Base-by-base conservation (phyloP, 2,797 vertebrate species). In the Salarias fasciatus region DNA sequence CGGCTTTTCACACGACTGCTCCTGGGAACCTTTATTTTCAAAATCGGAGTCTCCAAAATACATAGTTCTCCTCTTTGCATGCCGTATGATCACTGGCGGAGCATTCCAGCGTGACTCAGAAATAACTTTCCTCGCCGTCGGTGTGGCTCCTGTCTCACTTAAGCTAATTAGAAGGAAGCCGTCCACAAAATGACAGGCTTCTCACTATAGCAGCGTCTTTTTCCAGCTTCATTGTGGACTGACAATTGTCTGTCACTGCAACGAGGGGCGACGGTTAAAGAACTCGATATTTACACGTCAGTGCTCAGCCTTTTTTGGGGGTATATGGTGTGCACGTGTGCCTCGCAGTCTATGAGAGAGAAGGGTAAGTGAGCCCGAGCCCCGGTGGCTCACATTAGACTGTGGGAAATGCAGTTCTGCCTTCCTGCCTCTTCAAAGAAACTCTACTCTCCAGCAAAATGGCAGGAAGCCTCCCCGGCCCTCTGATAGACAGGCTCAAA, bases 341-440 rank as follows among this genome's bases (percentile, higher is more conserved):
- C 80, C 51, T 53, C 56, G 73, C 43, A 47, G 61, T 18, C 61
- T 24, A 13, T 63, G 59, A 14, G 63, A 38, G 52, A 57, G 11
- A 2, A 43, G 42, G 38, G 57, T 45, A 52, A 47, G 80, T 62
- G 53, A 53, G 65, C 58, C 68, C 67, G 75, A 50, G 71, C 53
- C 77, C 68, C 44, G 63, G 4, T 68, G 66, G 76, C 70, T 72
- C 67, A 74, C 82, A 78, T 73, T 84, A 84, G 89, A 76, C 95
- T 97, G 95, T 97, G 96, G 95, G 97, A 98, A 98, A 96, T 94
- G 94, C 92, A 91, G 92, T 84, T 90, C 83, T 94, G 92, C 93
- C 94, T 98, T 98, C 97, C 96, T 97, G 96, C 95, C 94, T 95
- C 95, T 95, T 96, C 94, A 91, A 96, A 95, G 95, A 94, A 96